These are phyloP conservation scores for Dryomyza anilis DNA, from an alignment of 2,888 invertebrate species.

Conservation along the genomic window DNA sequence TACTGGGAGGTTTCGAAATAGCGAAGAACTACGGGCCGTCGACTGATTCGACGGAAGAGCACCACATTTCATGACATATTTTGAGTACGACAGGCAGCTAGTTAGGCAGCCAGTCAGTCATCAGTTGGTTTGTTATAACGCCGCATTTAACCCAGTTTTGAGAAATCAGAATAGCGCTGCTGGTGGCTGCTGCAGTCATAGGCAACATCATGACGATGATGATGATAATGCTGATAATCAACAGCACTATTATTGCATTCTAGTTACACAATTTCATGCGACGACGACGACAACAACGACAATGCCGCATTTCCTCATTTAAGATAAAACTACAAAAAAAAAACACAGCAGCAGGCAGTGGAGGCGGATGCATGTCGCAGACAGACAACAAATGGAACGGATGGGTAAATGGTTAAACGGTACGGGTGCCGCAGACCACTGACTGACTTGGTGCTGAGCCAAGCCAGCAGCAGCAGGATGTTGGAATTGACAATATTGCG, in stretches of 20 bases:
- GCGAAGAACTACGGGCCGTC: too few species aligned
- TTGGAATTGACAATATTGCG: too few species aligned
- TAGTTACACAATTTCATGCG: neutral
- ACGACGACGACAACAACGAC: slow-evolving; percentile 4
- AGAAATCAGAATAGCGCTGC: neutral
- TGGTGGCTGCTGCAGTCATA: neutral
- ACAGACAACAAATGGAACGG: neutral
- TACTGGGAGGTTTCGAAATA: too few species aligned
- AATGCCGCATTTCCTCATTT: slow-evolving; percentile 22
- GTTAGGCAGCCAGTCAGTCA: too few species aligned
- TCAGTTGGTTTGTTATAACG: neutral
- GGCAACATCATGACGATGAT: neutral
- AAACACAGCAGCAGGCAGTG: neutral
- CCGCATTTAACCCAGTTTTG: slow-evolving; percentile 11
- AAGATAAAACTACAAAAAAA: slow-evolving; percentile 8
- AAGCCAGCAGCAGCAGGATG: neutral
- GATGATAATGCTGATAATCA: neutral
- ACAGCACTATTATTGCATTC: neutral
- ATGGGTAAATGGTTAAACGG: neutral
- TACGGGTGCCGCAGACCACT: too few species aligned
- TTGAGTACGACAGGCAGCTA: too few species aligned
- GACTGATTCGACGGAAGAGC: too few species aligned
- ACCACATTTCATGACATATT: neutral
- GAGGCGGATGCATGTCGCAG: neutral
- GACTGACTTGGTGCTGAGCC: neutral